These are phyloP conservation scores for Helleia helle DNA, from an alignment of 2,888 invertebrate genomes.

Conservation along the genomic window DNA sequence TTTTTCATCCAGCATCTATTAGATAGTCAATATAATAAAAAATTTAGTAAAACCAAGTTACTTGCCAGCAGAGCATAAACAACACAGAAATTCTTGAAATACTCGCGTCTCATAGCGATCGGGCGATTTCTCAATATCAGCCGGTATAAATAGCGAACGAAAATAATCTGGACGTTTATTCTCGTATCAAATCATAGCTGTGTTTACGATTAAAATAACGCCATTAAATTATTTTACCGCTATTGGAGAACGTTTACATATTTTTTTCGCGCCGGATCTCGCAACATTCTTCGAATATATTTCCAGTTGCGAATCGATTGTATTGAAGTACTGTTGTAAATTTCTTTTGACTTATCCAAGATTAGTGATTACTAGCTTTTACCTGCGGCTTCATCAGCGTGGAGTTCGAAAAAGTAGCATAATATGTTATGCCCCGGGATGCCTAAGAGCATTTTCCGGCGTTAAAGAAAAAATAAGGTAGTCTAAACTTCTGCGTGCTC, in stretches of 20 bases:
- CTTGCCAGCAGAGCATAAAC: conserved; percentile 35
- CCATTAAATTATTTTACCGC: conserved; percentile 45
- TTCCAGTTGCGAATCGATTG: too few species aligned
- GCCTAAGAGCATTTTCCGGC: too few species aligned
- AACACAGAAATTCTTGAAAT: conserved; percentile 27
- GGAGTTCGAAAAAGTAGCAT: too few species aligned
- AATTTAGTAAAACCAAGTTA: conserved; percentile 15
- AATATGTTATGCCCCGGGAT: too few species aligned
- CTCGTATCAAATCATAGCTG: conserved; percentile 23
- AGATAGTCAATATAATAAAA: conserved; percentile 5
- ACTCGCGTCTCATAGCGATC: conserved; percentile 18
- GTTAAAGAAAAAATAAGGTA: too few species aligned
- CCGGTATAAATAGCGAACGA: conserved; percentile 23
- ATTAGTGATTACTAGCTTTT: too few species aligned
- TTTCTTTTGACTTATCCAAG: too few species aligned
- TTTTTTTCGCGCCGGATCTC: conserved; percentile 11
- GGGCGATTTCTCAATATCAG: conserved; percentile 20
- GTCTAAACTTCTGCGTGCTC: too few species aligned
- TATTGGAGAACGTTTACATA: conserved; percentile 29
- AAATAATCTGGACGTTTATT: conserved; percentile 31
- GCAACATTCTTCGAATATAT: background rate
- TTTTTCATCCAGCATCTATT: too few species aligned
- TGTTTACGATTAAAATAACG: conserved; percentile 37
- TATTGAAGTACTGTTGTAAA: too few species aligned
- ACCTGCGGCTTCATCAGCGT: too few species aligned